Evolutionary conservation across 2,113 vertebrate genomes (phyloP).

Genomic region (Myrmophylax atrothorax): DNA sequence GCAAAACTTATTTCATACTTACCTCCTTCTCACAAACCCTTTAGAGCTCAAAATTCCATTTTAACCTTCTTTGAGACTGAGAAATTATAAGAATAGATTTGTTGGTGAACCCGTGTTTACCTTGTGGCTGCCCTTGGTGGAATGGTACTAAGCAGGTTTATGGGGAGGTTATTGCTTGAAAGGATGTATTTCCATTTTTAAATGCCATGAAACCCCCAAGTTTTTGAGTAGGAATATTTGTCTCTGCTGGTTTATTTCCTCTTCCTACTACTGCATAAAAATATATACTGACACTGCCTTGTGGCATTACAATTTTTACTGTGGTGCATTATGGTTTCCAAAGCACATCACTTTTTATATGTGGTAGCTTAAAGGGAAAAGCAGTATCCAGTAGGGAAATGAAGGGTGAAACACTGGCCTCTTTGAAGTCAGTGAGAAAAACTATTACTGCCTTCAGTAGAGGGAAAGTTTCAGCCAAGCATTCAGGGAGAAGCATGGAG

Average conservation of each 20-base stretch:
- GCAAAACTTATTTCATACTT: background rate
- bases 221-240: background rate
- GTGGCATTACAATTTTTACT: conserved; percentile 1
- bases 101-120: background rate
- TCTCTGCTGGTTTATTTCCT: conserved; percentile 11
- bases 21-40: background rate
- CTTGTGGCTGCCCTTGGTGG: background rate
- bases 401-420: background rate
- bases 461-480: conserved; percentile 7
- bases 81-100: background rate
- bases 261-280: background rate
- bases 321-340: background rate
- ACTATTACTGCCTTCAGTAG: conserved; percentile 15
- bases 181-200: background rate
- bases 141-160: background rate
- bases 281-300: conserved; percentile 17
- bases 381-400: conserved; percentile 20
- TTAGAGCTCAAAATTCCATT: background rate
- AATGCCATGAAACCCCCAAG: background rate
- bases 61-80: background rate
- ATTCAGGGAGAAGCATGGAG: conserved; percentile 16
- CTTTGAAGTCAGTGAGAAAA: conserved; percentile 27
- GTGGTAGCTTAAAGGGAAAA: conserved; percentile 36
- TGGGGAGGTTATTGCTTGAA: background rate
- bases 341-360: conserved; percentile 9